Percentiles rank a stretch among this genome's conserved stretches.
Conservation (phyloP, 2,797 vertebrate species). For the Enteromius argenteus region DNA sequence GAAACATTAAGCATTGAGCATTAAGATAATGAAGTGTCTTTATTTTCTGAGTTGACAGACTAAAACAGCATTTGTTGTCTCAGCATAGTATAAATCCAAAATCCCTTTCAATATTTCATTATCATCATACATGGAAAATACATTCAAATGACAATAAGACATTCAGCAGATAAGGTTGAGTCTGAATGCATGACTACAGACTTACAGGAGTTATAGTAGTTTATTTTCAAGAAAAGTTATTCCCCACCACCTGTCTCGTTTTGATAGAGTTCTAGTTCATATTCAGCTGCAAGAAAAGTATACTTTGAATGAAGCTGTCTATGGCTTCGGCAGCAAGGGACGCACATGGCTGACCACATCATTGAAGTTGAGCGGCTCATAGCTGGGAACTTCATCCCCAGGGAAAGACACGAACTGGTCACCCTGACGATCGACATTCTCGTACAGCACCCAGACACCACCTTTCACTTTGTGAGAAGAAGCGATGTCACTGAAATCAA, state of each 20-base stretch:
- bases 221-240: too few species aligned
- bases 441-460: background rate
- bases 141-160: too few species aligned
- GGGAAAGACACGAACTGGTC: background rate
- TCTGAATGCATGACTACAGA: too few species aligned
- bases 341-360: background rate
- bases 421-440: background rate
- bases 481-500: background rate
- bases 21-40: background rate
- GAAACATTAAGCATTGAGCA: too few species aligned
- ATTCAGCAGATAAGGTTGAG: too few species aligned
- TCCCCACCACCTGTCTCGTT: background rate
- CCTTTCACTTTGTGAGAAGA: background rate
- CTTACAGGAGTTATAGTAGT: too few species aligned
- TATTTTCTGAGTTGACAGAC: background rate
- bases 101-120: background rate
- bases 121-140: background rate
- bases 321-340: background rate
- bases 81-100: background rate
- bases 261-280: background rate
- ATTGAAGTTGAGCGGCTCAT: rapidly evolving
- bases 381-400: rapidly evolving
- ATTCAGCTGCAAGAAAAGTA: background rate
- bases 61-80: background rate
- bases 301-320: background rate